These are phyloP conservation scores for Muscina levida DNA, from an alignment of 2,888 invertebrate species.

Conservation along the genomic window DNA sequence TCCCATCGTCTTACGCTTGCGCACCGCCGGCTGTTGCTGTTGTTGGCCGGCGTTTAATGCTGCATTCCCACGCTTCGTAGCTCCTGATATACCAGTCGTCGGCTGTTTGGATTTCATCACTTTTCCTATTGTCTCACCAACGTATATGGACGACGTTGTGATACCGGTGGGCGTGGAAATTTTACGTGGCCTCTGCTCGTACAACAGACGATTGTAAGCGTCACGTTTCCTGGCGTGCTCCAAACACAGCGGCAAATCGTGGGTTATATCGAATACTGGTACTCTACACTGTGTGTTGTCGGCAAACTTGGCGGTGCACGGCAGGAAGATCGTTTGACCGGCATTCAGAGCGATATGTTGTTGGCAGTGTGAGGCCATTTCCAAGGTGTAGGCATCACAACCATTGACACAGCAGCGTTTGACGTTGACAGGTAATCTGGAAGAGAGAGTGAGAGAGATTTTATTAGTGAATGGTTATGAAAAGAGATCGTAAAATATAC, in stretches of 20 bases:
- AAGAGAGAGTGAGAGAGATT: constrained; percentile 12
- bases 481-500: too few species aligned
- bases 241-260: constrained; percentile 91
- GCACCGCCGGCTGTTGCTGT: constrained; percentile 32
- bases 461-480: too few species aligned
- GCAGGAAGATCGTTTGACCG: constrained; percentile 90
- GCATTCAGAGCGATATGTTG: constrained; percentile 91
- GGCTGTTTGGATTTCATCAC: constrained; percentile 32
- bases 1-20: constrained; percentile 70
- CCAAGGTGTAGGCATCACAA: constrained; percentile 76
- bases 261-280: constrained; percentile 88
- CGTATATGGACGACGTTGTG: constrained; percentile 70
- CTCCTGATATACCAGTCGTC: constrained; percentile 48
- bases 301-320: constrained; percentile 89
- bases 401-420: constrained; percentile 74
- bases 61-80: constrained; percentile 70
- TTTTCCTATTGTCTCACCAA: background rate
- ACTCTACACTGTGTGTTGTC: constrained; percentile 89
- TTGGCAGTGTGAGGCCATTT: constrained; percentile 87
- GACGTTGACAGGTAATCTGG: constrained; percentile 65
- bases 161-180: constrained; percentile 35
- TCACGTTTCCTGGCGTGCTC: constrained; percentile 93
- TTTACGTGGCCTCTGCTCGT: constrained; percentile 86
- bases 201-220: constrained; percentile 86
- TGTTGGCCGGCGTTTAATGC: constrained; percentile 73